Conservation (phyloP, 2,888 invertebrate species). For the Drosophila siamana region DNA sequence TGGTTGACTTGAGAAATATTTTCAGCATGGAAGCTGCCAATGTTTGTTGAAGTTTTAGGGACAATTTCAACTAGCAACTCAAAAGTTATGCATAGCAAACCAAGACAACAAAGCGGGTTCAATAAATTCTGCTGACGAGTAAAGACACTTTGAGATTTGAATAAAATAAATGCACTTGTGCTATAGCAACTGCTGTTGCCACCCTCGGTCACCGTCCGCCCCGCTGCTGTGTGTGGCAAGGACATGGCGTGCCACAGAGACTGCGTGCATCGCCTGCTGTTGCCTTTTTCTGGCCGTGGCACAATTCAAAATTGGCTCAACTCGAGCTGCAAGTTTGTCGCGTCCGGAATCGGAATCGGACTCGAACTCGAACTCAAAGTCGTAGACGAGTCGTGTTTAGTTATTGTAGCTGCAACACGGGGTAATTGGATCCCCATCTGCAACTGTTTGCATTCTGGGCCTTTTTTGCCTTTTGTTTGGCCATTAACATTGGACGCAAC, state of each 20-base stretch:
- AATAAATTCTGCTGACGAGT: too few species aligned
- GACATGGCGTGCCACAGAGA: conserved; percentile 55
- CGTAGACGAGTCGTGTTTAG: conserved; percentile 11
- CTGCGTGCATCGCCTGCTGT: conserved; percentile 40
- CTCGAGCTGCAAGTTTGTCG: background rate
- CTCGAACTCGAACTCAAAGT: conserved; percentile 21
- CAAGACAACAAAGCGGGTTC: too few species aligned
- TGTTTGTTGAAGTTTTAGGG: too few species aligned
- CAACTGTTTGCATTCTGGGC: conserved; percentile 72
- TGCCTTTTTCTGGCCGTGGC: conserved; percentile 1
- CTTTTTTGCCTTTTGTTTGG: conserved; percentile 44
- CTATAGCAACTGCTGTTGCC: conserved; percentile 13
- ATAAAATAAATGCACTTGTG: too few species aligned
- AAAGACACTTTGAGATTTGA: too few species aligned
- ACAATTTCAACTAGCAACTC: too few species aligned
- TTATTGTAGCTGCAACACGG: conserved; percentile 9
- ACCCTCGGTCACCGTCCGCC: conserved; percentile 51
- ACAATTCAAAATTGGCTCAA: conserved; percentile 5
- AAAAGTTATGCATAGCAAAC: too few species aligned
- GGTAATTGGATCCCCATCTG: conserved; percentile 77
- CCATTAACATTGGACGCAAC: conserved; percentile 14
- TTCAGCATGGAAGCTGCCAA: too few species aligned
- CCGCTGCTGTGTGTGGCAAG: conserved; percentile 20
- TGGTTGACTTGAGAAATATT: too few species aligned
- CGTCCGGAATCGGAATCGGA: conserved; percentile 5